Conservation (phyloP, 2,113 vertebrate genomes). For the Oryzias celebensis region DNA sequence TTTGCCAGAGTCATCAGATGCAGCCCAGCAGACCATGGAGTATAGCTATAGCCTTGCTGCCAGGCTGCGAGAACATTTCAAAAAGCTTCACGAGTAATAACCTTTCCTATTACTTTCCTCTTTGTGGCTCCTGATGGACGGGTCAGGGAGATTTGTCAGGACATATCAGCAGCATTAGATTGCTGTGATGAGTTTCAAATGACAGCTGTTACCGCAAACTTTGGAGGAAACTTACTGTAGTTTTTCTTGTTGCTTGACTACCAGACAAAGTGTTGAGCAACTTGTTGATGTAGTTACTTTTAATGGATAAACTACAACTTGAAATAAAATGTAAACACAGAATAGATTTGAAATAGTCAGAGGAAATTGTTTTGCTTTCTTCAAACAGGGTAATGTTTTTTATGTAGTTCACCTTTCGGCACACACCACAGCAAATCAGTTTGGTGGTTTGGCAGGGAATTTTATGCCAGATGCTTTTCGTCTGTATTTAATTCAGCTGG, state of each 20-base stretch:
- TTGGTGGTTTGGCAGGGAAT: no score
- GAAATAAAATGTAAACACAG: constrained; percentile 43
- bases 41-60: constrained; percentile 10
- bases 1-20: constrained; percentile 19
- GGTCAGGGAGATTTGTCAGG: constrained; percentile 27
- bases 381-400: neutral
- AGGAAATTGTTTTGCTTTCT: neutral
- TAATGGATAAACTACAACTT: constrained; percentile 46
- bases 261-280: constrained; percentile 40
- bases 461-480: no score
- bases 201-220: constrained; percentile 45
- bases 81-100: constrained; percentile 14
- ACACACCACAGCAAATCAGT: no score
- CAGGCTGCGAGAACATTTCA: constrained; percentile 3
- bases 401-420: no score
- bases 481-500: no score
- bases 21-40: constrained; percentile 20
- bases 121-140: constrained; percentile 17
- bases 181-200: constrained; percentile 34
- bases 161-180: constrained; percentile 37
- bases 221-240: constrained; percentile 32
- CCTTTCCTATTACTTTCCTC: constrained; percentile 21
- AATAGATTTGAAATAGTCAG: constrained; percentile 38
- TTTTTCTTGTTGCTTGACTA: constrained; percentile 29
- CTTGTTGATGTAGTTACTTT: constrained; percentile 41